A percentile compares a stretch with the other conserved stretches of the same genome.
Conservation (phyloP, 2,797 vertebrate species). For the Periparus ater region DNA sequence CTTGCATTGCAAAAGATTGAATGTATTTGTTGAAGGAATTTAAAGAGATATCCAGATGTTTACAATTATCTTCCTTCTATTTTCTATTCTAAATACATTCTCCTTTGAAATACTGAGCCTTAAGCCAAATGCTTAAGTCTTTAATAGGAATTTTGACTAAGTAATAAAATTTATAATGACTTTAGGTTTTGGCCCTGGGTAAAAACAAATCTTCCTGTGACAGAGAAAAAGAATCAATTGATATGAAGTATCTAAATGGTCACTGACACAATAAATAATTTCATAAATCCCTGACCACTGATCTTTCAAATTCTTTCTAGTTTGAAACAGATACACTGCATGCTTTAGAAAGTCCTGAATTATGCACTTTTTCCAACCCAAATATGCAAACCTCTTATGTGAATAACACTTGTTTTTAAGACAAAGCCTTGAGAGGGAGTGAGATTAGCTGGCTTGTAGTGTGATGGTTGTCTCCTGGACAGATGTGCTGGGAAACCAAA, state of each 20-base stretch:
- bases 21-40: background rate
- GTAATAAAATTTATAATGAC: conserved; percentile 3
- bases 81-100: conserved; percentile 10
- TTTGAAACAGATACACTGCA: background rate
- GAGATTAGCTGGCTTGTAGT: background rate
- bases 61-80: background rate
- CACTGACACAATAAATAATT: background rate
- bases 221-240: background rate
- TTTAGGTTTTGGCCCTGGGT: conserved; percentile 6
- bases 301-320: background rate
- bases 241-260: background rate
- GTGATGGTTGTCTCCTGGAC: background rate
- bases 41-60: background rate
- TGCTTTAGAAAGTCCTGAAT: background rate
- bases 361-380: background rate
- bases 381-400: background rate
- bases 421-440: background rate
- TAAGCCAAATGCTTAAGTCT: background rate
- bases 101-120: background rate
- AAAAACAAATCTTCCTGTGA: conserved; percentile 2
- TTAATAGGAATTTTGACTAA: conserved; percentile 21
- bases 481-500: background rate
- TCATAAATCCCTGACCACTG: background rate
- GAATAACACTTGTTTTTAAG: background rate
- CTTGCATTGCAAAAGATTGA: background rate